phyloP scores from a whole-genome alignment of 1,140 invertebrate species.

The Psix sp. region DNA sequence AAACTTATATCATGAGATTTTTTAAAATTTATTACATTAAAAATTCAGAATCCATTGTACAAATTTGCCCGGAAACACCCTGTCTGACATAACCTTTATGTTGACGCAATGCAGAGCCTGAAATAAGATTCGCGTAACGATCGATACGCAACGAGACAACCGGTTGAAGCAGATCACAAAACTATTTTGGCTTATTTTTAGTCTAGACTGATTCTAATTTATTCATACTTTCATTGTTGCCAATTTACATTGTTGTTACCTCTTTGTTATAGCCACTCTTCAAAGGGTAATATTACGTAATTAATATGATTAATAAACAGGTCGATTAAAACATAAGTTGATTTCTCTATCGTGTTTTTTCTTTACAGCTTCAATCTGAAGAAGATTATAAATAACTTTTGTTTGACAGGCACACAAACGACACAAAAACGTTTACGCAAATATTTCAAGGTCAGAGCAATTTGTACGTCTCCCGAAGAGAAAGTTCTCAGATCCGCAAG shows the following conservation, averaged over 20 bases:
- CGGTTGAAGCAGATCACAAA: slow-evolving; percentile 7
- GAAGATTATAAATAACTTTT: not conserved
- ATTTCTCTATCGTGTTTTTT: no score
- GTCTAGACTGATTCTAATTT: no score
- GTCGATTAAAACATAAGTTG: no score
- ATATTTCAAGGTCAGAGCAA: slow-evolving; percentile 37
- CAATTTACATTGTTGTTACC: no score
- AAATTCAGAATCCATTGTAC: not conserved
- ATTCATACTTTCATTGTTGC: no score
- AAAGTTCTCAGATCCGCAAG: slow-evolving; percentile 20
- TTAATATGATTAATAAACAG: no score
- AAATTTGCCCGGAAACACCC: slow-evolving; percentile 2
- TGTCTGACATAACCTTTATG: slow-evolving; percentile 54
- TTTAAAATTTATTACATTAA: no score
- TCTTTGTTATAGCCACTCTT: no score
- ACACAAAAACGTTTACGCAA: slow-evolving; percentile 1
- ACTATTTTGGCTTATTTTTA: no score
- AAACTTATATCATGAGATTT: no score
- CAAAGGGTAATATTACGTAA: no score
- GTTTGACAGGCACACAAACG: not conserved
- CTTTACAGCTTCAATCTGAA: no score
- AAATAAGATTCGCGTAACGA: slow-evolving; percentile 64
- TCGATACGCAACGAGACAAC: slow-evolving; percentile 58
- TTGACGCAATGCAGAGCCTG: slow-evolving; percentile 65
- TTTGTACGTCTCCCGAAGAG: slow-evolving; percentile 22